phyloP scores from a whole-genome alignment of 1,140 invertebrate genomes.

The Ostrea denselamellosa region DNA sequence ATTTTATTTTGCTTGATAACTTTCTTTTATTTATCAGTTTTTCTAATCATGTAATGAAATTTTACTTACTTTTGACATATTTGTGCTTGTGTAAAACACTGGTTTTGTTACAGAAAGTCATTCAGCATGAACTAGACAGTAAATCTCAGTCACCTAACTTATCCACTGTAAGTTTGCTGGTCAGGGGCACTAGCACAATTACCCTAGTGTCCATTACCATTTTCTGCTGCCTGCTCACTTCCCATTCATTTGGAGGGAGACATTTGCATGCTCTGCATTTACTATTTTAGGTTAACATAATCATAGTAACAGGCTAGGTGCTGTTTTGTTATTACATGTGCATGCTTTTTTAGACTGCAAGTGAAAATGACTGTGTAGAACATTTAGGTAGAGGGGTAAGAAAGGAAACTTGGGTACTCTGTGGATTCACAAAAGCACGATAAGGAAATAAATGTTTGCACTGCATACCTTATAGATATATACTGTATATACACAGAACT shows the following conservation, averaged over 20 bases:
- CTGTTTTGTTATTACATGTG: background rate
- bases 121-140: slow-evolving; percentile 5
- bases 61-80: background rate
- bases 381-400: background rate
- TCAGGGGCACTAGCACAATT: background rate
- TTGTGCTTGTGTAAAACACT: background rate
- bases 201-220: background rate
- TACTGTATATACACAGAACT: too few relatives aligned
- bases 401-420: background rate
- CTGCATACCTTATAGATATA: background rate
- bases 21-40: background rate
- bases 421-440: background rate
- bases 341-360: background rate
- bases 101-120: slow-evolving; percentile 37
- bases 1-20: background rate
- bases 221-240: too few relatives aligned
- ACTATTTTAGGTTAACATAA: too few relatives aligned
- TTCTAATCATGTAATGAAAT: background rate
- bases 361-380: background rate
- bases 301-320: too few relatives aligned
- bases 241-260: too few relatives aligned
- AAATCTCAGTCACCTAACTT: background rate
- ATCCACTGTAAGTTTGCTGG: slow-evolving; percentile 4
- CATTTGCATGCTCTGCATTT: too few relatives aligned
- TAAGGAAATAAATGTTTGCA: background rate